Evolutionary conservation across 2,113 vertebrate species (phyloP), one percentile per base, ranked within the genome.

Genomic region (Chaenogobius annularis): DNA sequence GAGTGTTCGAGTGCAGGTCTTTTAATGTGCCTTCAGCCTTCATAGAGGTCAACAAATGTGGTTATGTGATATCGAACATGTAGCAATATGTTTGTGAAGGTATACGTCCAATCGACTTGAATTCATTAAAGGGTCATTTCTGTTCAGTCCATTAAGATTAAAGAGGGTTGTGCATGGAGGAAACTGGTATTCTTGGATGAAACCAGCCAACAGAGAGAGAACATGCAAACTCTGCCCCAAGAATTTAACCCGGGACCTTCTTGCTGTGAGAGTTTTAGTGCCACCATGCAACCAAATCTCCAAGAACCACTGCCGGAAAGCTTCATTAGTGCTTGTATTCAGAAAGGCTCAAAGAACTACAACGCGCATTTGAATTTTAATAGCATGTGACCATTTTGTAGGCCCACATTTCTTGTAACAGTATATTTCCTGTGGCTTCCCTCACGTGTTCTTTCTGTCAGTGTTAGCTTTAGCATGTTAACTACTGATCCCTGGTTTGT

Each of bases 21-120:
- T 83, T 82, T 70, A 86, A 83, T 83, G 74, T 46, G 63, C 74
- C 68, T 70, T 73, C 43, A 66, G 22, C 44, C 70, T 48, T 52
- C 22, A 72, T 37, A 23, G n/a, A 64, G 65, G 35, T 6, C 14
- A 52, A 37, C 26, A 20, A 56, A 62, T 54, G 59, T 66, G 70
- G 70, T 22, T 6, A 10, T 20, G 61, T 47, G 11, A 48, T 15
- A 67, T 61, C 62, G 35, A 31, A 48, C 2, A 31, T 63, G 35
- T 69, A 43, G n/a, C n/a, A 20, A 54, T n/a, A 54, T n/a, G 19
- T 54, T n/a, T 52, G 50, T 52, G 50, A 52, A n/a, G 19, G n/a
- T n/a, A 52, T 14, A n/a, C 17, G 7, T 8, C 50, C 50, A 10
- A 20, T 54, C 9, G 10, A n/a, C 19, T n/a, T 54, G 8, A 54